Conservation (phyloP, 2,113 vertebrate species). For the Perccottus glenii region DNA sequence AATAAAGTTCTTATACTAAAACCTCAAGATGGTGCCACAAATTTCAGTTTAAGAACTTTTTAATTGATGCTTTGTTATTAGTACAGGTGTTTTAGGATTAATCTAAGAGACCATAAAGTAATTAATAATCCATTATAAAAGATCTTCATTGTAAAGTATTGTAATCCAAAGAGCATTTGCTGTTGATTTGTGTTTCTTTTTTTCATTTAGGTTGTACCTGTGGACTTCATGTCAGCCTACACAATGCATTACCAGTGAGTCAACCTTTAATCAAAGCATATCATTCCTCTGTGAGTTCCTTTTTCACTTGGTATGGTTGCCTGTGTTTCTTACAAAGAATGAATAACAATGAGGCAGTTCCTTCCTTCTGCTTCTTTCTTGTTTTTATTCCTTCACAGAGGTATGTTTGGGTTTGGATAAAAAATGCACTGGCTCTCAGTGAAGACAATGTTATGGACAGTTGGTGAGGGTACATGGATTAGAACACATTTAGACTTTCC, state of each 20-base stretch:
- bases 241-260: neutral
- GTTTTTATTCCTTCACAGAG: slow-evolving; percentile 1
- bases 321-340: slow-evolving; percentile 2
- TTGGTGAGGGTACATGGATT: neutral
- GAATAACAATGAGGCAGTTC: slow-evolving; percentile 35
- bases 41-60: too few relatives aligned
- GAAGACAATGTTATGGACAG: neutral
- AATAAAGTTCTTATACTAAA: too few relatives aligned
- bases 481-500: slow-evolving; percentile 8
- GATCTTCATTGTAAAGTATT: too few relatives aligned
- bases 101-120: too few relatives aligned
- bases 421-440: neutral
- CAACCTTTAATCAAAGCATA: neutral
- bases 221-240: neutral
- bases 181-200: neutral
- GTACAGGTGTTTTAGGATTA: too few relatives aligned
- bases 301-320: slow-evolving; percentile 7
- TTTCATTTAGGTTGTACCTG: too few relatives aligned
- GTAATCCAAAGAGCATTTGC: neutral
- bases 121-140: too few relatives aligned
- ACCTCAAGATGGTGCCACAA: too few relatives aligned
- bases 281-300: neutral
- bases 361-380: slow-evolving; percentile 18
- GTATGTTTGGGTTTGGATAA: neutral
- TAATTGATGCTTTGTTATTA: too few relatives aligned